phyloP scores from a whole-genome alignment of 2,797 vertebrate genomes.

The Bradypus variegatus region DNA sequence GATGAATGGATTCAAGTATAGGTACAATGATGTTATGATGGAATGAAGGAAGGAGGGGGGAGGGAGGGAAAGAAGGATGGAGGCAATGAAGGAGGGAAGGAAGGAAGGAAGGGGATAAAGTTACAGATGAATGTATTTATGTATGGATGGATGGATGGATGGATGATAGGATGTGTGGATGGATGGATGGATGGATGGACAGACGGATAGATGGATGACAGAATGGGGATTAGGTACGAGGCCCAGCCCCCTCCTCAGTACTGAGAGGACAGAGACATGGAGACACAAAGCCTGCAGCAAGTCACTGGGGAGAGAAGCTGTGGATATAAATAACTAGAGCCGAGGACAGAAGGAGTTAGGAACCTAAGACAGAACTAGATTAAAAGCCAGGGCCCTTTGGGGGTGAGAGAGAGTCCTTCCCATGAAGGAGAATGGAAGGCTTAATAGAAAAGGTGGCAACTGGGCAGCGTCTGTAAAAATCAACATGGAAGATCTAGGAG shows the following conservation, averaged over 20 bases:
- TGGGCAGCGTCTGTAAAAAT: not conserved
- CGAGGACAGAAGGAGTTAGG: not conserved
- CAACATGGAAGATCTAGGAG: not conserved
- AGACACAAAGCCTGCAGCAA: not conserved
- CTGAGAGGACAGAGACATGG: not conserved
- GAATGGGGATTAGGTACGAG: no score
- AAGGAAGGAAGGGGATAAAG: no score
- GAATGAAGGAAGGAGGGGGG: no score
- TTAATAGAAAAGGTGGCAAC: not conserved
- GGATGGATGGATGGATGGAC: not conserved
- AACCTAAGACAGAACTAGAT: no score
- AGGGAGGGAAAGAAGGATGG: no score
- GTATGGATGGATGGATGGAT: not conserved
- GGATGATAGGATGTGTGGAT: no score
- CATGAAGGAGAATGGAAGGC: not conserved
- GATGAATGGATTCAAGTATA: not conserved
- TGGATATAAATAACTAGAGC: not conserved
- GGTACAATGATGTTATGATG: no score
- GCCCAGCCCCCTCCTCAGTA: not conserved
- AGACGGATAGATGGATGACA: no score
- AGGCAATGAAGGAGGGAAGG: accelerated
- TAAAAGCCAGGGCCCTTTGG: not conserved
- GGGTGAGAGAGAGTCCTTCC: not conserved
- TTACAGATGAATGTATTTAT: no score
- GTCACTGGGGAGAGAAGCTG: not conserved